Base-by-base conservation (phyloP, 2,113 vertebrate genomes). In the Chloropsis hardwickii region DNA sequence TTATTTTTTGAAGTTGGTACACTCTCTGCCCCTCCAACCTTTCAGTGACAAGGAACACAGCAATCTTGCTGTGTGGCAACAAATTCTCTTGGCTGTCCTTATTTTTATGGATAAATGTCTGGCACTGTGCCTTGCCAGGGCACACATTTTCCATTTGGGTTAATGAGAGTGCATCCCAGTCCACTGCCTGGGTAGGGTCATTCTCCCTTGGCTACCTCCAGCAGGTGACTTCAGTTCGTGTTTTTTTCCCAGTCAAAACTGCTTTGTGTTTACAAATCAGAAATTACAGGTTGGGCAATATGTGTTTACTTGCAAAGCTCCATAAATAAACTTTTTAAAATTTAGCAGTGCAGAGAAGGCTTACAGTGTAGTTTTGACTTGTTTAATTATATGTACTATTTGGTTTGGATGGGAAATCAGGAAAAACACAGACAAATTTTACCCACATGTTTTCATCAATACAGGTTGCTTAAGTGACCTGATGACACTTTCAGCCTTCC, bases 151-250 rank as follows among this genome's bases (percentile, higher is more conserved):
- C 64, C 51, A 42, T 78, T 67, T 39, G 82, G 40, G 72, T 83
- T 94, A 96, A 92, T 86, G 79, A 90, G 88, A 42, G 80, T 37
- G 51, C 88, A 86, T 93, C 92, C 86, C 72, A 81, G 88, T 91
- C 64, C 81, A 48, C 50, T 47, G 54, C 4, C 0, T 82, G 85
- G 24, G 22, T 17, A 10, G 74, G 39, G 37, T 71, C 44, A 1
- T 73, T 70, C 54, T 91, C 29, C 35, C 23, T 29, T 50, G 37
- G 67, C 54, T 25, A 62, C 65, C 74, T 82, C 81, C 37, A 83
- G 48, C 85, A 88, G 92, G 90, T 87, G 78, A 74, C 85, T 83
- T 78, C 67, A 78, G 82, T 86, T 92, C 76, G 24, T 81, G 82
- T 74, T 86, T 81, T 77, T 39, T 72, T 94, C 69, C 48, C 50